A percentile compares a stretch with the other conserved stretches of the same genome.
phyloP scores from a whole-genome alignment of 2,113 vertebrate genomes.

The Atrichornis clamosus region DNA sequence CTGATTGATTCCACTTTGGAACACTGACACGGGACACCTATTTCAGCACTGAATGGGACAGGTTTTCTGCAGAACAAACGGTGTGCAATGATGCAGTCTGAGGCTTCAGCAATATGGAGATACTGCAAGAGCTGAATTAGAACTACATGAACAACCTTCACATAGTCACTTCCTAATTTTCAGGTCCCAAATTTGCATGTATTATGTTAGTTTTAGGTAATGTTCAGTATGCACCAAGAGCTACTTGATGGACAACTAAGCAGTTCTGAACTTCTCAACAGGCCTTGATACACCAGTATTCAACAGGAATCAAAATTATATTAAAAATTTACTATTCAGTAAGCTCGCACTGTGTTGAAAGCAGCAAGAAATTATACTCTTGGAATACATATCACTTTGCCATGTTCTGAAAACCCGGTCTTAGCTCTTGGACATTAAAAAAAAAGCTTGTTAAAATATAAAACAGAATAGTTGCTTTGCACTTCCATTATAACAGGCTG shows the following conservation, averaged over 20 bases:
- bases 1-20: background rate
- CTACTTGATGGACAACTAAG: background rate
- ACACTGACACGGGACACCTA: rapidly evolving
- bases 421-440: background rate
- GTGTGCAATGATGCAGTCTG: rapidly evolving
- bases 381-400: background rate
- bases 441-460: background rate
- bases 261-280: background rate
- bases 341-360: background rate
- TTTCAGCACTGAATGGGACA: background rate
- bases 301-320: background rate
- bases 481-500: background rate
- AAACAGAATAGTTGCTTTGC: background rate
- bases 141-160: rapidly evolving
- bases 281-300: background rate
- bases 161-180: rapidly evolving
- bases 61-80: background rate
- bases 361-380: background rate
- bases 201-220: background rate
- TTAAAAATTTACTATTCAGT: background rate
- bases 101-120: background rate
- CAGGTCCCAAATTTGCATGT: background rate
- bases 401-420: background rate
- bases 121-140: background rate
- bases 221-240: background rate